A percentile compares a stretch with the other conserved stretches of the same genome.
phyloP scores from a whole-genome alignment of 2,113 vertebrate species.

The Caretta caretta region DNA sequence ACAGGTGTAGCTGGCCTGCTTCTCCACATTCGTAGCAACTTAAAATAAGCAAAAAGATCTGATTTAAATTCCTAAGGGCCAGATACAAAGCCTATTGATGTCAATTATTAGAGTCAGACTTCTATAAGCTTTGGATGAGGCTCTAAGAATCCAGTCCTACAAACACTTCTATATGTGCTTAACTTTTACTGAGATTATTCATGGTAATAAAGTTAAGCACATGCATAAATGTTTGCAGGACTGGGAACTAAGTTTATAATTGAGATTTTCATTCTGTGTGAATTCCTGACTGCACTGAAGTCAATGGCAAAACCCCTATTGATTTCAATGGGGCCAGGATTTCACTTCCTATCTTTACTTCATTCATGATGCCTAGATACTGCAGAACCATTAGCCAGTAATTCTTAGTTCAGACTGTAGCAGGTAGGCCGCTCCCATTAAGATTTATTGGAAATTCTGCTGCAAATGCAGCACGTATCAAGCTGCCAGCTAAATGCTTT shows the following conservation, averaged over 20 bases:
- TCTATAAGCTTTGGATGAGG: not conserved
- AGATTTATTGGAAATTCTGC: not conserved
- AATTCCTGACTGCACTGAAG: not conserved
- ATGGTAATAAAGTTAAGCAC: accelerated
- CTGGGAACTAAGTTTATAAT: accelerated
- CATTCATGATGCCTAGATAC: not conserved
- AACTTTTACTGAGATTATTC: not conserved
- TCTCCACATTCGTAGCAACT: not conserved
- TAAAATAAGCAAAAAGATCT: not conserved
- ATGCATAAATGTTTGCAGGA: accelerated
- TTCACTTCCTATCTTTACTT: not conserved
- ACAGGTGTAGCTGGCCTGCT: not conserved
- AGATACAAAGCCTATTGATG: not conserved
- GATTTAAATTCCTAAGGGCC: not conserved
- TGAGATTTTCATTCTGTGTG: not conserved
- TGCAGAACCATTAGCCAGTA: not conserved
- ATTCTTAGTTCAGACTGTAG: not conserved
- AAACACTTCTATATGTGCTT: not conserved
- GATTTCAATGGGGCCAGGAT: not conserved
- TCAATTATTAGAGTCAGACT: not conserved
- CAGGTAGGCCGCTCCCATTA: not conserved
- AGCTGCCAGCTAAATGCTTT: not conserved
- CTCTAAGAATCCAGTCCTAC: not conserved
- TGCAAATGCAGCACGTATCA: accelerated
- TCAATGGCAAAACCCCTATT: not conserved